Base-by-base conservation (phyloP, 2,113 vertebrate species). In the Ochotona princeps region DNA sequence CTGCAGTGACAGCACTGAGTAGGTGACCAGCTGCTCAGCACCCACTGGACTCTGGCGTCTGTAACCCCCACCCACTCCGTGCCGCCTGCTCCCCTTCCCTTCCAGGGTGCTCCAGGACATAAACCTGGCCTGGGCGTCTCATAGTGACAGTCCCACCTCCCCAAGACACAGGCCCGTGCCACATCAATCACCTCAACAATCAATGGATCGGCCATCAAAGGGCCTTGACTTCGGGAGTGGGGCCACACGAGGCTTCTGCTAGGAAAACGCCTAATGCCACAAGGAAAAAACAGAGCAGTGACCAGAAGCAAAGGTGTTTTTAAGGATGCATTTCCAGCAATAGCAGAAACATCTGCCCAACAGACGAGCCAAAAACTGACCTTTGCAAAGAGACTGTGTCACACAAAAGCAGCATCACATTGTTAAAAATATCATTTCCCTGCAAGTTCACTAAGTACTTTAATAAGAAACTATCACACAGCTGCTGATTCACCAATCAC, bases 101-200 rank as follows among this genome's bases (percentile, higher is more conserved):
- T 67, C 92, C 30, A n/a, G 30, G 61, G 83, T 25, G 63, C 67
- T 74, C 74, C 74, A 14, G 23, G 87, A 67, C 70, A 96, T 44
- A 44, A 44, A 44, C 38, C 38, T 44, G 38, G 38, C 38, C 38
- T 44, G 38, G 38, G 38, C 38, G 6, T 44, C 38, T 44, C 38
- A 44, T 44, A 44, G 38, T 44, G 38, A 44, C 38, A 44, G 38
- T 44, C 38, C 38, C 38, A 15, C 60, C 60, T 89, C 81, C 70
- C 74, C 12, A 15, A 74, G 44, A 84, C 2, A 18, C 75, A 87
- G 47, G 21, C 44, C 17, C 15, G 17, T 12, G 35, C 51, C 67
- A 60, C 69, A 90, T 90, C 82, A 23, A 85, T 93, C 94, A 96
- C 83, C 25, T 70, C 75, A 72, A 88, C 0, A 65, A 65, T 47